These are phyloP conservation scores for Auanema freiburgensis DNA, from an alignment of 2,888 invertebrate species.

Conservation along the genomic window DNA sequence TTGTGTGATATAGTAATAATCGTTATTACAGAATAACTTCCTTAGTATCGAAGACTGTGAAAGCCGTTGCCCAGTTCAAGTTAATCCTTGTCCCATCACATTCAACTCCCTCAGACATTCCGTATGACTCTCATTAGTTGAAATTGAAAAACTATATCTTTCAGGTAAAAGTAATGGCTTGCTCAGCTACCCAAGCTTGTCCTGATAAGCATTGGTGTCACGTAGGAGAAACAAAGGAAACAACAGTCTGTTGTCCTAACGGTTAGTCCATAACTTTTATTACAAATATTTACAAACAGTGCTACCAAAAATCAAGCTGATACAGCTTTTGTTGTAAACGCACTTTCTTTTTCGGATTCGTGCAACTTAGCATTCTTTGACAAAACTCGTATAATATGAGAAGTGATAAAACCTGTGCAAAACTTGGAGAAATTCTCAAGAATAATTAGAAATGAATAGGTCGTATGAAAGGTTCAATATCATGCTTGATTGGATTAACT, in stretches of 20 bases:
- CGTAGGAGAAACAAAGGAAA: conserved; percentile 49
- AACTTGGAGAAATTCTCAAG: too few species aligned
- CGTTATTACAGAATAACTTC: conserved; percentile 55
- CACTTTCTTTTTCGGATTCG: too few species aligned
- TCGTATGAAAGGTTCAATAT: too few species aligned
- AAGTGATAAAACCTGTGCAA: not conserved
- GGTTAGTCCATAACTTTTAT: conserved; percentile 33
- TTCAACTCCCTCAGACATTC: conserved; percentile 39
- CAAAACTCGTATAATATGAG: not conserved
- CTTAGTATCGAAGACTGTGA: conserved; percentile 46
- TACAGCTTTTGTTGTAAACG: too few species aligned
- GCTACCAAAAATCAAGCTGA: too few species aligned
- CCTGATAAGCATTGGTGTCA: conserved; percentile 60
- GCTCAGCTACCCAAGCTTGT: conserved; percentile 44
- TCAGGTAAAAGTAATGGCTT: conserved; percentile 32
- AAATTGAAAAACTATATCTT: conserved; percentile 5
- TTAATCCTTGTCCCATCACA: conserved; percentile 50
- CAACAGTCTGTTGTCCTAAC: conserved; percentile 61
- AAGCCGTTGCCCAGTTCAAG: conserved; percentile 50
- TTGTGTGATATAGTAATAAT: not conserved
- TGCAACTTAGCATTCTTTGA: not conserved
- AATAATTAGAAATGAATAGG: too few species aligned
- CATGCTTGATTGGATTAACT: too few species aligned
- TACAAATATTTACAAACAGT: not conserved
- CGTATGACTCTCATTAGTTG: not conserved